phyloP scores from a whole-genome alignment of 2,888 invertebrate genomes.

The Furcula furcula region DNA sequence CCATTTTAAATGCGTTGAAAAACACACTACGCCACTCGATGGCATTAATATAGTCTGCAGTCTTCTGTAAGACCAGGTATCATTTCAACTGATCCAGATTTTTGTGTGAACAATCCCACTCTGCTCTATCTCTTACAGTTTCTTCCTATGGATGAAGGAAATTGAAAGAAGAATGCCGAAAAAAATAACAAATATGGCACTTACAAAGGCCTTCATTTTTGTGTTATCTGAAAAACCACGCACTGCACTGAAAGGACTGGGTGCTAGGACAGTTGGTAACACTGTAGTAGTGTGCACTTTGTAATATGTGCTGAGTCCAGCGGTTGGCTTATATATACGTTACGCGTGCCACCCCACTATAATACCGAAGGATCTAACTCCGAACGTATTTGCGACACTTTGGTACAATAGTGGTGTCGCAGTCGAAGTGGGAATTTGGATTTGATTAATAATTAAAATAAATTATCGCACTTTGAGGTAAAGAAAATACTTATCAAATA shows the following conservation, averaged over 20 bases:
- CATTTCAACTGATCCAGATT: too few species aligned
- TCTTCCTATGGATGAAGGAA: too few species aligned
- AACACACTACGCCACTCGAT: too few species aligned
- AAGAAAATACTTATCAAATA: too few species aligned
- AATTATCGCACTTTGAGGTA: too few species aligned
- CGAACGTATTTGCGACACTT: conserved; percentile 37
- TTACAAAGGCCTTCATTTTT: conserved; percentile 69
- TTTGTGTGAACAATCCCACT: too few species aligned
- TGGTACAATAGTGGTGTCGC: conserved; percentile 17
- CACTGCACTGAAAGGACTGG: conserved; percentile 42
- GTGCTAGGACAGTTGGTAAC: conserved; percentile 21
- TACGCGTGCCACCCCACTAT: conserved; percentile 48
- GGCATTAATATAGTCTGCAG: too few species aligned
- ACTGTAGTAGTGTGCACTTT: conserved; percentile 37
- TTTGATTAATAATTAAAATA: too few species aligned
- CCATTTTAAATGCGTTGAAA: too few species aligned
- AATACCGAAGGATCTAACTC: conserved; percentile 28
- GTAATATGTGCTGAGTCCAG: conserved; percentile 44
- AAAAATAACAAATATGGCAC: conserved; percentile 28
- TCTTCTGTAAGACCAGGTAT: too few species aligned
- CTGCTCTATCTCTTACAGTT: too few species aligned
- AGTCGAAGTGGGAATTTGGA: conserved; percentile 23
- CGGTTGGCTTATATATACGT: conserved; percentile 55
- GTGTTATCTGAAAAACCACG: conserved; percentile 18
- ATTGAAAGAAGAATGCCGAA: too few species aligned